phyloP scores from a whole-genome alignment of 1,140 invertebrate species.

The Goniozus legneri region DNA sequence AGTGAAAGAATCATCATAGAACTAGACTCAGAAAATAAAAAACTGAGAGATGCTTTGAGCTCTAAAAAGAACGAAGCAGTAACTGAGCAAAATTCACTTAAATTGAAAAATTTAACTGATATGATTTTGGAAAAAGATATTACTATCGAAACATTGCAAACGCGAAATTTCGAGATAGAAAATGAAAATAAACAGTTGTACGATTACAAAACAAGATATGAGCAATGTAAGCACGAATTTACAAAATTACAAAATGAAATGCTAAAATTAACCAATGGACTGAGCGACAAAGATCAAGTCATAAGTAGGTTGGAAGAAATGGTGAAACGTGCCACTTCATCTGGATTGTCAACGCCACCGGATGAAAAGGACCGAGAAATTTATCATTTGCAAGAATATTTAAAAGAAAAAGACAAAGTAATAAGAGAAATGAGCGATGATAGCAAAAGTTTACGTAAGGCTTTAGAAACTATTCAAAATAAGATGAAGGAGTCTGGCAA shows the following conservation, averaged over 20 bases:
- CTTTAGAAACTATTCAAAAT: constrained; percentile 53
- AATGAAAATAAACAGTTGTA: constrained; percentile 39
- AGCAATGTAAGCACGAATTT: constrained; percentile 27
- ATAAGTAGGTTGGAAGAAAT: constrained; percentile 42
- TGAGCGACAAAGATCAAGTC: constrained; percentile 37
- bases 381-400: constrained; percentile 56
- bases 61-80: constrained; percentile 29
- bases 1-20: constrained; percentile 62
- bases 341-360: constrained; percentile 27
- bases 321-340: constrained; percentile 32
- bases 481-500: constrained; percentile 55
- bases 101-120: constrained; percentile 36
- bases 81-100: constrained; percentile 20
- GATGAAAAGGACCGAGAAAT: constrained; percentile 56
- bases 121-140: constrained; percentile 39
- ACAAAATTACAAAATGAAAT: constrained; percentile 33
- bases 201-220: constrained; percentile 34
- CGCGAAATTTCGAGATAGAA: constrained; percentile 39
- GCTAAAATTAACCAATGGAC: constrained; percentile 33
- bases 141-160: constrained; percentile 38
- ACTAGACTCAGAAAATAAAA: constrained; percentile 58
- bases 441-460: constrained; percentile 49
- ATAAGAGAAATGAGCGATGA: constrained; percentile 56
- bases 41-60: constrained; percentile 51
- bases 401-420: constrained; percentile 58